Base-by-base conservation (phyloP, 2,113 vertebrate species). In the Nettapus auritus region DNA sequence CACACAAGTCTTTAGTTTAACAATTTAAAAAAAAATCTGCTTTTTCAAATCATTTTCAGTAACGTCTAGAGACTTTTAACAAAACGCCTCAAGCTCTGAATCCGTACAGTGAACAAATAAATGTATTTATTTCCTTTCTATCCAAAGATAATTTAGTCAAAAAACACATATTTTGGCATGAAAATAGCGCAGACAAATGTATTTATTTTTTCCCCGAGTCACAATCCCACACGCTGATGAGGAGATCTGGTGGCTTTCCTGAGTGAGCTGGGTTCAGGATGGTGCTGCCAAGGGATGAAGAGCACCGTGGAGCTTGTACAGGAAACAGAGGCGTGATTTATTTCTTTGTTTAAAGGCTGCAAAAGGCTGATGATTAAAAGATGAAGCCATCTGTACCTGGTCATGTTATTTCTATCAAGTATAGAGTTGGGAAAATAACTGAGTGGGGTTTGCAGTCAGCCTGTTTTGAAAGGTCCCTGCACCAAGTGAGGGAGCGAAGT, bases 1-100 rank as follows among this genome's bases (percentile, higher is more conserved):
- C 12, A 57, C 85, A 59, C 11, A 64, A 25, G 28, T 62, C 92
- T 86, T 93, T 94, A 89, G 34, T 71, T 90, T 71, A 89, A 93
- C 62, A 82, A 60, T 66, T 64, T 31, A 73, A 69, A 96, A 44
- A 63, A 48, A 42, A 1, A 84, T n/a, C 16, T 69, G 33, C 22
- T 91, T 80, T 96, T 93, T 82, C 40, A 83, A 69, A 50, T 28
- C 2, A 3, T 20, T 87, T 94, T 89, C 63, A 57, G 33, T 87
- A 92, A 42, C 66, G 44, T 75, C 40, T 91, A 14, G 36, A 42
- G 86, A 56, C 46, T 86, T 29, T 92, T 81, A 59, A 81, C 71
- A 89, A 88, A 94, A 84, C 60, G 38, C 52, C 42, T 78, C 62
- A 52, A 42, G 40, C 53, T 91, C 38, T 60, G 10, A 60, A 68